phyloP scores from a whole-genome alignment of 2,113 vertebrate species.

The Phalacrocorax aristotelis region DNA sequence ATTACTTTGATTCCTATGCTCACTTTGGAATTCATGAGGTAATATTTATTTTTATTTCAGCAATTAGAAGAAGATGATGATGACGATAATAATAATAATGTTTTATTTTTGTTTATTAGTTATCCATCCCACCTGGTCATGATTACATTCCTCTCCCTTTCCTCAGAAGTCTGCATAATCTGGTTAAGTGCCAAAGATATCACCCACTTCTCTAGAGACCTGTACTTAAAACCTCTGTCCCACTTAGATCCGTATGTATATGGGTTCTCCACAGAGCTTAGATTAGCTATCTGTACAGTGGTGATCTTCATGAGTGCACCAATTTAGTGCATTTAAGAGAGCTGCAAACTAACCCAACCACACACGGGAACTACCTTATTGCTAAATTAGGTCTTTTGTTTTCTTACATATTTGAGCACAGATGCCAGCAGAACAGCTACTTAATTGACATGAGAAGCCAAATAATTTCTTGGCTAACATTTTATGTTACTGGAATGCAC shows the following conservation, averaged over 20 bases:
- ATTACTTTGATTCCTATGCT: slow-evolving; percentile 98
- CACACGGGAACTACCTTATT: background rate
- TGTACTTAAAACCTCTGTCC: background rate
- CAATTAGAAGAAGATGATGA: background rate
- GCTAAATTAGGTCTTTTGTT: background rate
- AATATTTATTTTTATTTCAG: slow-evolving; percentile 26
- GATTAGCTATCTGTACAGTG: background rate
- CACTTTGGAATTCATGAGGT: slow-evolving; percentile 99
- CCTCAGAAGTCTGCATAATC: background rate
- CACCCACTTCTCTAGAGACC: background rate
- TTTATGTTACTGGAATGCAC: background rate
- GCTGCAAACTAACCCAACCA: background rate
- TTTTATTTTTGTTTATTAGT: background rate
- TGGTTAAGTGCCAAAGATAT: background rate
- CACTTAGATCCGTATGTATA: background rate
- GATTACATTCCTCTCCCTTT: background rate
- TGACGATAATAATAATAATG: too few species aligned
- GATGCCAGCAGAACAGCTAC: background rate
- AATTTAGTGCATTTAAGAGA: background rate
- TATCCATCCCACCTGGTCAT: background rate
- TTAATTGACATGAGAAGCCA: background rate
- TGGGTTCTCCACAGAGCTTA: background rate
- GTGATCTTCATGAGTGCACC: background rate
- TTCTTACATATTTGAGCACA: background rate
- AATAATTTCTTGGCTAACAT: background rate